Percentiles rank a stretch among this genome's conserved stretches.
Evolutionary conservation across 2,113 vertebrate genomes (phyloP).

Genomic region (Desmodus rotundus): DNA sequence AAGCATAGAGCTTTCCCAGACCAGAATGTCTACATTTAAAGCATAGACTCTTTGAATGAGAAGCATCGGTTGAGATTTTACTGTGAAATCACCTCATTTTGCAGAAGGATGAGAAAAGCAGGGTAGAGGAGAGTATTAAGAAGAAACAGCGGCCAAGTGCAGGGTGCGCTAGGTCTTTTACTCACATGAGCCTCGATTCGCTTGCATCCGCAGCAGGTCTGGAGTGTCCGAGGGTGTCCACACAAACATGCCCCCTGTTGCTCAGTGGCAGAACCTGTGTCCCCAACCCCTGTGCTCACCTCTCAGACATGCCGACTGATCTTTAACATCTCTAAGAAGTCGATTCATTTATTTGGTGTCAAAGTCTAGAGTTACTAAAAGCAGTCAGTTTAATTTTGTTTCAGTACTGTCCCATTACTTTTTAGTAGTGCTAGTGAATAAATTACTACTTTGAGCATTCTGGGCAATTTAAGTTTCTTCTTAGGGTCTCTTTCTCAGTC

Average conservation of each 20-base stretch:
- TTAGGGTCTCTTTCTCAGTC: constrained; percentile 24
- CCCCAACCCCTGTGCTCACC: neutral
- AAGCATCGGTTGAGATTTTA: neutral
- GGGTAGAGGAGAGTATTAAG: neutral
- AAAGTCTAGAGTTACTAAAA: constrained; percentile 54
- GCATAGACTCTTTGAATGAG: neutral
- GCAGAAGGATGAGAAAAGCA: neutral
- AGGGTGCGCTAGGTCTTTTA: neutral
- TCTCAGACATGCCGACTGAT: neutral
- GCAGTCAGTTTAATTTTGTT: constrained; percentile 48
- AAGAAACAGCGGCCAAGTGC: neutral
- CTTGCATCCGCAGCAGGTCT: neutral
- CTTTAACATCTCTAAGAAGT: constrained; percentile 42
- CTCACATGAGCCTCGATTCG: fast-evolving
- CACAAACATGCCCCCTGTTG: neutral
- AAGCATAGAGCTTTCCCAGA: neutral
- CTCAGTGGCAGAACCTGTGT: fast-evolving
- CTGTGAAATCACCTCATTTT: neutral
- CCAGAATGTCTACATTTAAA: neutral
- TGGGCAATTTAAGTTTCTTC: constrained; percentile 50
- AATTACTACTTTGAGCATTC: constrained; percentile 49
- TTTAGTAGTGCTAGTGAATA: constrained; percentile 54
- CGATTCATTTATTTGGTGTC: constrained; percentile 48
- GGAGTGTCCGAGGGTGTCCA: neutral
- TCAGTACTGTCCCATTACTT: constrained; percentile 52